These are phyloP conservation scores for Phataginus tricuspis DNA, from an alignment of 2,797 vertebrate genomes.

Conservation along the genomic window DNA sequence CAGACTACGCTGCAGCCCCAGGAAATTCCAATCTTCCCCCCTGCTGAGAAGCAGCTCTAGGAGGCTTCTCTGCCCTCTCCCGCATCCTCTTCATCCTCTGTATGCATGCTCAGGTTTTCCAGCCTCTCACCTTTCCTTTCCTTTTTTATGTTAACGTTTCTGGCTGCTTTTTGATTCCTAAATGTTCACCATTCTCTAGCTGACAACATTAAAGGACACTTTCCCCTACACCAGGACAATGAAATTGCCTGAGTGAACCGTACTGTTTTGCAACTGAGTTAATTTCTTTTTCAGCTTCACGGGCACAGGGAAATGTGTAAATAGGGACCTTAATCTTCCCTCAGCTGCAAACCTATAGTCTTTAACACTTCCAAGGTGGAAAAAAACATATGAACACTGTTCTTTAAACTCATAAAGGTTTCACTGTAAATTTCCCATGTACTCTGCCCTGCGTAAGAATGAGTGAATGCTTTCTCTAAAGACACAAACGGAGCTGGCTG, in stretches of 20 bases:
- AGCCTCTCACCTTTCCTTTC: neutral
- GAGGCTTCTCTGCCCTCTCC: neutral
- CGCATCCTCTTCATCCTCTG: neutral
- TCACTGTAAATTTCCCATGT: conserved; percentile 35
- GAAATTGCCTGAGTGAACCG: conserved; percentile 56
- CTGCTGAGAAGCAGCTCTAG: neutral
- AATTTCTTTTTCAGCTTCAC: conserved; percentile 70
- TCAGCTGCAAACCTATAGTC: conserved; percentile 63
- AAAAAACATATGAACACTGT: conserved; percentile 54
- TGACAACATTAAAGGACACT: conserved; percentile 41
- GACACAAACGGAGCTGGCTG: neutral
- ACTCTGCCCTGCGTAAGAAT: conserved; percentile 33
- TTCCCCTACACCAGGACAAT: conserved; percentile 29
- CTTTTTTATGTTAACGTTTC: conserved; percentile 39
- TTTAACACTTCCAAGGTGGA: conserved; percentile 71
- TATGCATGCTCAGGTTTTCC: neutral
- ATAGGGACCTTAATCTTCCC: conserved; percentile 69
- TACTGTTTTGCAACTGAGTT: conserved; percentile 58
- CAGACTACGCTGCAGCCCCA: neutral
- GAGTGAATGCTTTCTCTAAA: conserved; percentile 45
- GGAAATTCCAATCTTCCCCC: neutral
- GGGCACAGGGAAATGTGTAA: conserved; percentile 65
- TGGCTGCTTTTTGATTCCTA: neutral
- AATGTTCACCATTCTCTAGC: neutral
- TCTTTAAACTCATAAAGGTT: conserved; percentile 69